Evolutionary conservation across 2,797 vertebrate species (phyloP), one percentile per base, ranked within the genome.

Genomic region (Arrhamphus sclerolepis): DNA sequence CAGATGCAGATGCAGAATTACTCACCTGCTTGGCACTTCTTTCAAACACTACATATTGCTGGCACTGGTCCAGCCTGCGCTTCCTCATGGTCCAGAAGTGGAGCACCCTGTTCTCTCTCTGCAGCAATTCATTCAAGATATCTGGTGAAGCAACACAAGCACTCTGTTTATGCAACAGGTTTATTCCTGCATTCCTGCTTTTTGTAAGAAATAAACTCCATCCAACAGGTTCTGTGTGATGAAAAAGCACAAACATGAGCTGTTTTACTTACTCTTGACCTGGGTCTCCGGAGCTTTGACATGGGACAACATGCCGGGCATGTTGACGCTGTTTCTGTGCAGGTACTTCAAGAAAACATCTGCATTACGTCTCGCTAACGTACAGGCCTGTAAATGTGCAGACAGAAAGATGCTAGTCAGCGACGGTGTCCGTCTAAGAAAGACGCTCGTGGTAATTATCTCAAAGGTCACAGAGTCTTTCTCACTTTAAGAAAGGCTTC

Each of bases 61-160:
- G 96, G 82, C 97, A 99, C 69, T 99, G 97, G 85, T 99, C 98
- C 66, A 99, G 93, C 58, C 97, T 91, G 22, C 96, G 89, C 81
- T 99, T 99, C 57, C 97, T 93, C 95, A 99, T 95, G 56, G 97
- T 98, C 97, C 97, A 99, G 67, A 98, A 99, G 86, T 98, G 97
- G 48, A 99, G 86, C 42, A 99, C 97, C 78, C 97, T 90, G 87
- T 99, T 99, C 87, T 99, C 97, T 73, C 97, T 93, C 87, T 99
- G 97, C 87, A 99, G 95, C 85, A 99, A 79, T 69, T 99, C 97
- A 72, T 98, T 99, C 87, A 99, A 85, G 75, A 98, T 99, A 83
- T 98, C 97, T 99, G 81, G 72, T 8, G 24, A 67, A 73, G 63
- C 10, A 67, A 58, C 55, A 54, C 16, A 52, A 60, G 47, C 5